phyloP scores from a whole-genome alignment of 2,888 invertebrate genomes.

The Perithous albicinctus region DNA sequence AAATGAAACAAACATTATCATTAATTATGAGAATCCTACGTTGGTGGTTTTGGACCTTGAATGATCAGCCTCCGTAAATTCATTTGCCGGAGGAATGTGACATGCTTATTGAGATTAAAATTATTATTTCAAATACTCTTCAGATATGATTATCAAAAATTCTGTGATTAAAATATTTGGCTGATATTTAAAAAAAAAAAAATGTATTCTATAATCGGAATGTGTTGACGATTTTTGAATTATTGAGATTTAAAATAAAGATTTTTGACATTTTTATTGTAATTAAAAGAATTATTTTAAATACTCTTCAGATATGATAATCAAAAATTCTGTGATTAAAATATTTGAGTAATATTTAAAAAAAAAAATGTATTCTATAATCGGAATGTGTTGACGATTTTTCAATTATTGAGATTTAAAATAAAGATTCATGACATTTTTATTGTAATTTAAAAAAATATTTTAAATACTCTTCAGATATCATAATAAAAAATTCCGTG shows the following conservation, averaged over 20 bases:
- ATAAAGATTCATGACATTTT: too few species aligned
- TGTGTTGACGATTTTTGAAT: too few species aligned
- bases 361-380: not conserved
- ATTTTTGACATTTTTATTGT: too few species aligned
- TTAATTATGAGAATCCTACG: constrained; percentile 19
- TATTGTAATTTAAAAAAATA: constrained; percentile 7
- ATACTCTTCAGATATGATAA: not conserved
- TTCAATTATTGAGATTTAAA: too few species aligned
- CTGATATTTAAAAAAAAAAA: not conserved
- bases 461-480: not conserved
- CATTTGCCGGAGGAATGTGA: too few species aligned
- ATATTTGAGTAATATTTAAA: not conserved
- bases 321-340: too few species aligned
- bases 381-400: too few species aligned
- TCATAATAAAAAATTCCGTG: not conserved
- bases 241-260: too few species aligned
- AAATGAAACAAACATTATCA: constrained; percentile 52
- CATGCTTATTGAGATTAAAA: too few species aligned
- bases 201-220: too few species aligned
- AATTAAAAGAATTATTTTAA: constrained; percentile 1
- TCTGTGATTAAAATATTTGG: too few species aligned
- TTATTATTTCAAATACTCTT: not conserved
- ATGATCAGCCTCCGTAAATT: too few species aligned
- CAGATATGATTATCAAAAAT: not conserved
- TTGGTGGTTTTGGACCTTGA: not conserved